Evolutionary conservation across 2,888 invertebrate genomes (phyloP), one percentile per base, ranked within the genome.

Genomic region (Drosophila peninsularis): DNA sequence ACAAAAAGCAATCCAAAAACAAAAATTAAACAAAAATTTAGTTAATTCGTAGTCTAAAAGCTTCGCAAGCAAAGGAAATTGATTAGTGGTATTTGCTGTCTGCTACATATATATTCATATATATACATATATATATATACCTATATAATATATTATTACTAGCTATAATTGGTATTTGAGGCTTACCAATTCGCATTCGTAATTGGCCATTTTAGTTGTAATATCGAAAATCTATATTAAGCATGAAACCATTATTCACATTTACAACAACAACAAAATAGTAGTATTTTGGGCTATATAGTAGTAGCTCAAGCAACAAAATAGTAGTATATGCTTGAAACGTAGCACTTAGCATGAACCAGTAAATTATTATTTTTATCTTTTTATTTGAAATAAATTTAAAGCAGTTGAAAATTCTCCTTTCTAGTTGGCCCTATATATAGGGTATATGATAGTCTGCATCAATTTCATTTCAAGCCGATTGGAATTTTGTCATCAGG

Each of bases 121-220:
- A 24, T 24, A 24, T 24, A 45, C 14, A 44, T n/a, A 45, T n/a
- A n/a, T 24, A 14, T 14, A 24, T 14, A 14, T 4, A 42, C 14
- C 2, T 24, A 24, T 24, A 24, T 24, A 24, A 24, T 27, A 44
- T 27, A n/a, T n/a, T 17, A 47, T 17, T 34, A 52, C 34, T 68
- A 78, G 42, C 58, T 52, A 66, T 54, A 67, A 76, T 47, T 56
- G 75, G 75, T 75, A 55, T 54, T 68, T 71, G 62, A 65, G 53
- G 56, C 68, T 53, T 60, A 77, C 71, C 78, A 82, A 78, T 79
- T 62, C 71, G 68, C 81, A 85, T 81, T 73, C 71, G 78, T 71
- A 70, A 78, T 71, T 87, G 84, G 84, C 87, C 82, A 88, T 47
- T 87, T 80, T 84, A 81, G 68, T 54, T 64, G 27, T 75, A 73